These are phyloP conservation scores for Balanococcus diminutus DNA, from an alignment of 2,888 invertebrate genomes.

Conservation along the genomic window DNA sequence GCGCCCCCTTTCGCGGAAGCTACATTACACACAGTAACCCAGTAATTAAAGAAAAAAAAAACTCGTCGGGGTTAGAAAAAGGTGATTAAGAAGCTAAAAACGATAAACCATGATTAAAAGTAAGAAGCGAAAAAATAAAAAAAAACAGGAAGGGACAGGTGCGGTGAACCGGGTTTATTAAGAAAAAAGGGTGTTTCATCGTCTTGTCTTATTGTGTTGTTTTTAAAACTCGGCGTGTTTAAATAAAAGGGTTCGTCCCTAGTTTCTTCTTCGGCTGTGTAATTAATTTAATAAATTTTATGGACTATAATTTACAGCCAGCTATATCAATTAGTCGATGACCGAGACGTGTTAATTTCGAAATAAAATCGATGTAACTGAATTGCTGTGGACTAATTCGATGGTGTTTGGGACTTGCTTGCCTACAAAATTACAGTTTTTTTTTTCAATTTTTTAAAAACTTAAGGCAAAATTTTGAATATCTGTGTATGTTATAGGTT, in stretches of 20 bases:
- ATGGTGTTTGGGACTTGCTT: too few species aligned
- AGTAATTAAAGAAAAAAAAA: conserved; percentile 31
- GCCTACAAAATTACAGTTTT: too few species aligned
- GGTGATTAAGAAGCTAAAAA: conserved; percentile 31
- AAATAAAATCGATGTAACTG: background rate
- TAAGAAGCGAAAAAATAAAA: background rate
- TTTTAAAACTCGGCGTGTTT: conserved; percentile 15
- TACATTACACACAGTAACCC: conserved; percentile 1
- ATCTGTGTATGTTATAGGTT: too few species aligned
- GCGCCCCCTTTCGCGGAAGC: background rate
- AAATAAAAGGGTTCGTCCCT: conserved; percentile 31
- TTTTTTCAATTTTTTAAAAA: too few species aligned
- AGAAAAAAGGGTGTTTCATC: background rate
- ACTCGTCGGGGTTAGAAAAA: background rate
- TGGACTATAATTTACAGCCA: conserved; percentile 3
- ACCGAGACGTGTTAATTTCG: conserved; percentile 7
- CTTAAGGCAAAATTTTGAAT: too few species aligned
- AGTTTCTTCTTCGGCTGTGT: conserved; percentile 9
- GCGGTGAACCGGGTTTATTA: background rate
- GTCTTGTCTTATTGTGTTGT: conserved; percentile 13
- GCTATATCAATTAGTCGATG: conserved; percentile 18
- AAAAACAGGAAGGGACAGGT: background rate
- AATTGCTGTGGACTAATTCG: background rate
- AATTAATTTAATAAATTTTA: conserved; percentile 27
- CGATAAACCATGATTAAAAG: conserved; percentile 19